Conservation (phyloP, 2,113 vertebrate genomes). For the Mormoops blainvillei region DNA sequence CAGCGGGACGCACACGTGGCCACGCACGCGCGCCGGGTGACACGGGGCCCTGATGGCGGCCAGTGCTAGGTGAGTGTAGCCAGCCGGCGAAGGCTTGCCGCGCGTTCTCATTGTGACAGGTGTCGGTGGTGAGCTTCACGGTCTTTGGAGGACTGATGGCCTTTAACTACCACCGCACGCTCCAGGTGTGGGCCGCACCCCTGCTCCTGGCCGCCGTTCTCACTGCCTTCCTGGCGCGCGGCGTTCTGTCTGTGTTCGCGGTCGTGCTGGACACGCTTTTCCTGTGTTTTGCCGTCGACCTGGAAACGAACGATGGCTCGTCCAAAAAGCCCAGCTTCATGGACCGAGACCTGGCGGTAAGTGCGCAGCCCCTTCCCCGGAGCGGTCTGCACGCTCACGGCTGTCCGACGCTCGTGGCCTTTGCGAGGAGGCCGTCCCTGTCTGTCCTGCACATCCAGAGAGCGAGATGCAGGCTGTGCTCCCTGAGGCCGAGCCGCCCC, state of each 20-base stretch:
- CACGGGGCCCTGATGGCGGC: too few relatives aligned
- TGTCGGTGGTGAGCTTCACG: conserved; percentile 84
- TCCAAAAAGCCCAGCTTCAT: conserved; percentile 82
- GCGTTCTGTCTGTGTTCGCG: conserved; percentile 84
- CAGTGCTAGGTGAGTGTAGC: too few relatives aligned
- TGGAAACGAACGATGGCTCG: conserved; percentile 85
- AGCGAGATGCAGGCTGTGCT: background rate
- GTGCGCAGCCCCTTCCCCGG: background rate
- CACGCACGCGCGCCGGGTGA: too few relatives aligned
- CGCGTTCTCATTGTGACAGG: conserved; percentile 48
- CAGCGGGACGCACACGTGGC: background rate
- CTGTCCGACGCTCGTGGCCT: background rate
- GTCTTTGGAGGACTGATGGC: conserved; percentile 85
- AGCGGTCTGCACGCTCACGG: background rate
- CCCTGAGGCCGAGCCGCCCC: background rate
- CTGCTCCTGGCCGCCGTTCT: conserved; percentile 82
- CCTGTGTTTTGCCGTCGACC: conserved; percentile 83
- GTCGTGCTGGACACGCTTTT: conserved; percentile 79
- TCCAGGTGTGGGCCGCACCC: conserved; percentile 83
- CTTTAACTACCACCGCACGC: conserved; percentile 82
- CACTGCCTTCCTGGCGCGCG: conserved; percentile 82
- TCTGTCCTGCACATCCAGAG: background rate
- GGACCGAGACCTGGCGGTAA: conserved; percentile 85
- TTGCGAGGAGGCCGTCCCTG: background rate
- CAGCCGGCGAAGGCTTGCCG: too few relatives aligned